Percentiles rank a stretch among this genome's conserved stretches.
These are phyloP conservation scores for Buathra laborator DNA, from an alignment of 2,888 invertebrate species.

Conservation along the genomic window DNA sequence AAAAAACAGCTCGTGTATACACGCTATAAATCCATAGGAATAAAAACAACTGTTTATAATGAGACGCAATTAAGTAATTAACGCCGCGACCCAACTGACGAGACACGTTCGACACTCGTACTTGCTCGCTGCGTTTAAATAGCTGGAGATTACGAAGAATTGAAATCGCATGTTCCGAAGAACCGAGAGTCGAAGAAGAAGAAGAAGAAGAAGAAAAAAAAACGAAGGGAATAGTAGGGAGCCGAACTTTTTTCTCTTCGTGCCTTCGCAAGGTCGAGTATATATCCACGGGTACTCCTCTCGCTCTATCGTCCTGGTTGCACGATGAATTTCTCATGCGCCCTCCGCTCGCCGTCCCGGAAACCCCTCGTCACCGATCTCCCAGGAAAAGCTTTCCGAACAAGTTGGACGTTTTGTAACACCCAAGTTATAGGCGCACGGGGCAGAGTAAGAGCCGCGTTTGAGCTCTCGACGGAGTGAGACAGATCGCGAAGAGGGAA, in stretches of 20 bases:
- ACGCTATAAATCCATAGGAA: too few species aligned
- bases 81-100: neutral
- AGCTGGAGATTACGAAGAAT: conserved; percentile 20
- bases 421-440: conserved; percentile 65
- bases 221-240: conserved; percentile 44
- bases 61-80: too few species aligned
- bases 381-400: conserved; percentile 73
- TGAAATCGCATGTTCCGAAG: neutral
- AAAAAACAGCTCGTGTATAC: too few species aligned
- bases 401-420: conserved; percentile 78
- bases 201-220: neutral
- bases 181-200: conserved; percentile 6
- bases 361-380: conserved; percentile 11
- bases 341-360: conserved; percentile 19
- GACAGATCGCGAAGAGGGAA: conserved; percentile 32
- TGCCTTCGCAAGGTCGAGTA: conserved; percentile 64
- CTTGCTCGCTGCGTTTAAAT: neutral
- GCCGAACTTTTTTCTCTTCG: conserved; percentile 60
- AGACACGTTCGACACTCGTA: neutral
- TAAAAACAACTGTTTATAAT: too few species aligned
- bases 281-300: conserved; percentile 70
- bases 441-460: conserved; percentile 34
- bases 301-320: conserved; percentile 57
- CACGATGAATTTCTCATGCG: conserved; percentile 71
- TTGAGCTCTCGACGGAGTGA: conserved; percentile 31